Evolutionary conservation across 2,797 vertebrate genomes (phyloP).

Genomic region (Denticeps clupeoides): DNA sequence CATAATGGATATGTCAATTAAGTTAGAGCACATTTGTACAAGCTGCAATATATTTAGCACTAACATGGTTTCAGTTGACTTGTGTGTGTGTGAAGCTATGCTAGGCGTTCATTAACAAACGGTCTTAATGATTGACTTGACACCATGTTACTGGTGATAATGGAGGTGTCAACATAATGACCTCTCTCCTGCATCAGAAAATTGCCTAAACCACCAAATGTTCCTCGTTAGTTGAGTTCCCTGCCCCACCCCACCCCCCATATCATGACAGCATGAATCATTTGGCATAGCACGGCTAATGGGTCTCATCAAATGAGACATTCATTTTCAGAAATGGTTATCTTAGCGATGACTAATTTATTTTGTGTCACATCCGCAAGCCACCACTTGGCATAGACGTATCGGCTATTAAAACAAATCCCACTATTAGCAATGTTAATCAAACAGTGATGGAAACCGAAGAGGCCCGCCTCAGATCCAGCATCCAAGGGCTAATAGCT

Average conservation of each 20-base stretch:
- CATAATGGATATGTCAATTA: too few relatives aligned
- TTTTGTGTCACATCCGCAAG: constrained; percentile 61
- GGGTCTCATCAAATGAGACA: constrained; percentile 63
- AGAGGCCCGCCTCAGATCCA: constrained; percentile 38
- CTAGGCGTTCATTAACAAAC: too few relatives aligned
- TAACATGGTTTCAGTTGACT: too few relatives aligned
- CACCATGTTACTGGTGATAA: too few relatives aligned
- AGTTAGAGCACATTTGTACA: too few relatives aligned
- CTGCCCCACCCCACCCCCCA: constrained; percentile 41
- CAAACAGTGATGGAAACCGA: constrained; percentile 41
- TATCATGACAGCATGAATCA: constrained; percentile 59
- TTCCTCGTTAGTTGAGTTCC: constrained; percentile 49
- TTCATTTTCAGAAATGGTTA: constrained; percentile 54
- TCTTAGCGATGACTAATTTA: constrained; percentile 56
- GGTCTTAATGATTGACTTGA: too few relatives aligned
- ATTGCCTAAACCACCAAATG: constrained; percentile 42
- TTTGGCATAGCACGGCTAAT: constrained; percentile 59
- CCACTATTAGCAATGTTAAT: constrained; percentile 43
- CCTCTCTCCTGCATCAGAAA: too few relatives aligned
- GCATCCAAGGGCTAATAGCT: constrained; percentile 32
- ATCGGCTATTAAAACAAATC: constrained; percentile 40
- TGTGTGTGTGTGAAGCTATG: too few relatives aligned
- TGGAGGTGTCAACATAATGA: too few relatives aligned
- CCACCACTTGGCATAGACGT: constrained; percentile 49
- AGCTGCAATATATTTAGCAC: too few relatives aligned